These are phyloP conservation scores for Leguminivora glycinivorella DNA, from an alignment of 1,140 invertebrate genomes.

Conservation along the genomic window DNA sequence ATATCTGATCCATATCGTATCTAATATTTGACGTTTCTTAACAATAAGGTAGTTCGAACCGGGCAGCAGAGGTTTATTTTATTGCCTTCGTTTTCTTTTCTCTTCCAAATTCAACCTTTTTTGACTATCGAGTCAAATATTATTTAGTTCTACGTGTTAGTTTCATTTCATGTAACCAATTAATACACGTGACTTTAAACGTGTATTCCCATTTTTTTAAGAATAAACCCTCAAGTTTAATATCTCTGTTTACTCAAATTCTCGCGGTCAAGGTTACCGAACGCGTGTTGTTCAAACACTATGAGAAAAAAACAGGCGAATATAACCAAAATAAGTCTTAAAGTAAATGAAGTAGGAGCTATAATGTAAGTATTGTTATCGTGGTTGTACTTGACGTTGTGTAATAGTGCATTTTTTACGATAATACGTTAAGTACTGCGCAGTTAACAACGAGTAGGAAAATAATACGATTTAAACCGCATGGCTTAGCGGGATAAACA, in stretches of 20 bases:
- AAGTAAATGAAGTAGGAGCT: not conserved
- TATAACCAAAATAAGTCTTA: not conserved
- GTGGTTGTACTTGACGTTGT: not conserved
- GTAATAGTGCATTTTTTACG: not conserved
- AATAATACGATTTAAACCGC: not conserved
- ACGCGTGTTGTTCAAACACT: not conserved
- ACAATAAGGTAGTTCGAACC: no score
- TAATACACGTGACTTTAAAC: not conserved
- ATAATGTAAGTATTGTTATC: not conserved
- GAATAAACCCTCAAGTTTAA: not conserved
- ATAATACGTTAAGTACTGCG: not conserved
- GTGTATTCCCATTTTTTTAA: not conserved
- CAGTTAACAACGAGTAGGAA: not conserved
- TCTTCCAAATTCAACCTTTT: no score
- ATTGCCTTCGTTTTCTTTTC: no score
- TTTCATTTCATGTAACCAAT: no score
- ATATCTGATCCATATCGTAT: no score
- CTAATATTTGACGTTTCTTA: no score
- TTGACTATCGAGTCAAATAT: no score
- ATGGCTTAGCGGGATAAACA: not conserved
- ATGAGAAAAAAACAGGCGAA: not conserved
- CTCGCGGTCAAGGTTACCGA: not conserved
- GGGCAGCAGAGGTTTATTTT: no score
- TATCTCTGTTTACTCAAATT: conserved; percentile 25
- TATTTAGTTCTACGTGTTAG: not conserved